A percentile compares a stretch with the other conserved stretches of the same genome.
These are phyloP conservation scores for Corythornis vintsioides DNA, from an alignment of 2,113 vertebrate genomes.

Conservation along the genomic window DNA sequence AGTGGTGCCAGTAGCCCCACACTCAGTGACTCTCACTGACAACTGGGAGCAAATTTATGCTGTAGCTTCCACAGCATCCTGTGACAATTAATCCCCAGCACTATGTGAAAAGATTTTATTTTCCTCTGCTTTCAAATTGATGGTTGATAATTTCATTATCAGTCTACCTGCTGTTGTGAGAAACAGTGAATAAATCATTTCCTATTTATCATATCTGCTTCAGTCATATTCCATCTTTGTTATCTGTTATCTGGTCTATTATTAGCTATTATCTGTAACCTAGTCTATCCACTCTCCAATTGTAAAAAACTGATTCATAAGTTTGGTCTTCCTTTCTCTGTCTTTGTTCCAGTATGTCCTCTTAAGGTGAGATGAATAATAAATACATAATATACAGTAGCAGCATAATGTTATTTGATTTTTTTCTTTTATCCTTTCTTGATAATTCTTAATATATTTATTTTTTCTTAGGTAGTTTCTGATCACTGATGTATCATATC, in stretches of 20 bases:
- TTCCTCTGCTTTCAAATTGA: background rate
- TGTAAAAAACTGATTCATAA: background rate
- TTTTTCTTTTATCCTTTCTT: background rate
- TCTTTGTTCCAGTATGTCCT: background rate
- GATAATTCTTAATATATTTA: background rate
- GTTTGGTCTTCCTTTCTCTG: background rate
- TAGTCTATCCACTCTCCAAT: background rate
- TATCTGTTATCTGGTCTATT: background rate
- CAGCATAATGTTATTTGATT: background rate
- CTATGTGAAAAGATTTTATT: background rate
- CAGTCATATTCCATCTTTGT: conserved; percentile 16
- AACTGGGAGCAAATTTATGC: background rate
- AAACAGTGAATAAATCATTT: conserved; percentile 30
- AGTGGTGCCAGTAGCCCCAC: background rate
- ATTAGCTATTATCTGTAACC: conserved; percentile 13
- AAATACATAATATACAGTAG: background rate
- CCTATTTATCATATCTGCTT: background rate
- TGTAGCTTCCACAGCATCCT: background rate
- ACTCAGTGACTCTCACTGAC: background rate
- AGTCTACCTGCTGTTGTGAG: background rate
- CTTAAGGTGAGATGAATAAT: background rate
- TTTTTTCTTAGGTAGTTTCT: background rate
- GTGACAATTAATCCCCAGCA: background rate
- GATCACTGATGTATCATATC: background rate
- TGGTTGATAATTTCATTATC: conserved; percentile 39